Conservation (phyloP, 1,140 invertebrate species). For the Hermatobates lingyangjiaoensis region DNA sequence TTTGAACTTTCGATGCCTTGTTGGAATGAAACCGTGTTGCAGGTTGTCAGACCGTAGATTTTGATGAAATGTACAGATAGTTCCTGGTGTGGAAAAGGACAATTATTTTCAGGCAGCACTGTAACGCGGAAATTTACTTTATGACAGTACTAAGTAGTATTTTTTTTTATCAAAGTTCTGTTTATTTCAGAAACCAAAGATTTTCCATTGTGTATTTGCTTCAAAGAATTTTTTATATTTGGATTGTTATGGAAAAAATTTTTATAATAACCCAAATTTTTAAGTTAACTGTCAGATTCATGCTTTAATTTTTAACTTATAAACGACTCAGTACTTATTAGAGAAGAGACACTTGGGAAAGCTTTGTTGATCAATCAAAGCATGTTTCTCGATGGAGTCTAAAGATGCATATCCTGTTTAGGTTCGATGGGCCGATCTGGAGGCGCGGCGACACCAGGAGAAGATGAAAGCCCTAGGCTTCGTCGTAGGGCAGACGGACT, state of each 20-base stretch:
- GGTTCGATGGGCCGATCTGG: conserved; percentile 95
- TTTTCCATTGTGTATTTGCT: no score
- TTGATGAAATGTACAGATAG: background rate
- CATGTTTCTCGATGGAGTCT: no score
- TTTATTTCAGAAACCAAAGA: background rate
- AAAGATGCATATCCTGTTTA: no score
- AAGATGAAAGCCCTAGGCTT: conserved; percentile 85
- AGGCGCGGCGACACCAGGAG: conserved; percentile 72
- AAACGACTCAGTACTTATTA: background rate
- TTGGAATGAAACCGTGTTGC: background rate
- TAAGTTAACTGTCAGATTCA: background rate
- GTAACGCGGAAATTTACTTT: no score
- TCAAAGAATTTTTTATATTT: background rate
- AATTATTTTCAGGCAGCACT: background rate
- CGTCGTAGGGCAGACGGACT: conserved; percentile 86
- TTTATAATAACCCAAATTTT: background rate
- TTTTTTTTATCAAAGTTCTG: background rate
- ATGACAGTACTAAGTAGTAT: background rate
- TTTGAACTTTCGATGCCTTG: background rate
- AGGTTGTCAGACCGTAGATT: background rate
- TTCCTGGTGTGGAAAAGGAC: no score
- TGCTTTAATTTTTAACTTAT: background rate
- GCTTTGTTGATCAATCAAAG: conserved; percentile 3
- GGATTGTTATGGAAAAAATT: background rate
- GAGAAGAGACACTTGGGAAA: background rate